Evolutionary conservation across 2,797 vertebrate species (phyloP).

Genomic region (Echeneis naucrates): DNA sequence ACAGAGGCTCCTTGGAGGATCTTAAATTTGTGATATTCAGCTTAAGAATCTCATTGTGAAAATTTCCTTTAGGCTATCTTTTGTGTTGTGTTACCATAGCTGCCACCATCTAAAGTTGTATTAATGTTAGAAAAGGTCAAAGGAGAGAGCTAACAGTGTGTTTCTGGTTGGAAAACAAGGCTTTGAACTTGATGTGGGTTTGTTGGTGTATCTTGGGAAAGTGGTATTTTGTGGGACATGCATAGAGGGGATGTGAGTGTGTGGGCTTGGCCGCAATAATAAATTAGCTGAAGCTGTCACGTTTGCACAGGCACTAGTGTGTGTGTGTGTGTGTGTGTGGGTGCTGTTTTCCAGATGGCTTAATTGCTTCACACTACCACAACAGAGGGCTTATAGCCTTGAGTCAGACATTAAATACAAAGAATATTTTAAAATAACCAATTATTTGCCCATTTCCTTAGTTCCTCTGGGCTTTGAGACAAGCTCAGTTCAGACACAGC

Average conservation of each 20-base stretch:
- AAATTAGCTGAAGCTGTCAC: constrained; percentile 57
- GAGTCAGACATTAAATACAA: constrained; percentile 56
- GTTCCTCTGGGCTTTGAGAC: constrained; percentile 43
- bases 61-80: background rate
- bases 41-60: too few species aligned
- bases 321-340: background rate
- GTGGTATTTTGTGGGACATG: constrained; percentile 5
- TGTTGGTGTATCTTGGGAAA: background rate
- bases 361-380: constrained; percentile 50
- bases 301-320: constrained; percentile 48
- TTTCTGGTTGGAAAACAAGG: background rate
- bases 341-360: constrained; percentile 55
- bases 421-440: constrained; percentile 45
- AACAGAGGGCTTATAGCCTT: constrained; percentile 51
- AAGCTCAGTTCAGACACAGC: constrained; percentile 23
- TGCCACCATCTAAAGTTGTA: background rate
- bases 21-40: too few species aligned
- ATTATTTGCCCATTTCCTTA: constrained; percentile 52
- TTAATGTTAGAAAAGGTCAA: constrained; percentile 10
- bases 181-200: background rate
- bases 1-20: background rate
- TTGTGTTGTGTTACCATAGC: background rate
- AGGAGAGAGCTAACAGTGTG: background rate
- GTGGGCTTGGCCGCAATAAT: constrained; percentile 42
- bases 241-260: constrained; percentile 21